Percentiles rank a stretch among this genome's conserved stretches.
These are phyloP conservation scores for Panagrolaimus sp. DNA, from an alignment of 1,140 invertebrate genomes.

Conservation along the genomic window DNA sequence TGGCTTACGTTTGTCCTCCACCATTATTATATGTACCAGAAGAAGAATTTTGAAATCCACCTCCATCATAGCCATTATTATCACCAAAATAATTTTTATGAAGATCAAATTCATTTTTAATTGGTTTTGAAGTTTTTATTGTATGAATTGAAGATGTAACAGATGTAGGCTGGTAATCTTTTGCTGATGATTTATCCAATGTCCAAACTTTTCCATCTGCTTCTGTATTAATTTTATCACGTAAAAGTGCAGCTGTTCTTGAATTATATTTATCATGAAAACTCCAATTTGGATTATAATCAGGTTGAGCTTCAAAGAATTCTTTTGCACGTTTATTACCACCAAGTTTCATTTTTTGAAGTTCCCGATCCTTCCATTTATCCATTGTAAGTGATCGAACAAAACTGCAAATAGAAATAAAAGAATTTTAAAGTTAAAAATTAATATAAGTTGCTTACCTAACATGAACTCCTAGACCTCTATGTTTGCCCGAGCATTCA, in stretches of 20 bases:
- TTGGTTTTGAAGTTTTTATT: slow-evolving; percentile 18
- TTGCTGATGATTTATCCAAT: slow-evolving; percentile 68
- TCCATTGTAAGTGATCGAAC: slow-evolving; percentile 90
- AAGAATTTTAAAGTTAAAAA: too few relatives aligned
- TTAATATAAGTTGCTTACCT: too few relatives aligned
- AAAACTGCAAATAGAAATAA: too few relatives aligned
- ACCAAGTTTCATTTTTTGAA: slow-evolving; percentile 95
- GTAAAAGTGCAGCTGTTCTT: slow-evolving; percentile 84
- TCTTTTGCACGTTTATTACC: slow-evolving; percentile 83
- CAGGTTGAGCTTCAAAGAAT: slow-evolving; percentile 81
- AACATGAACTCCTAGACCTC: slow-evolving; percentile 87
- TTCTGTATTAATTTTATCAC: slow-evolving; percentile 82
- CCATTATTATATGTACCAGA: slow-evolving; percentile 14
- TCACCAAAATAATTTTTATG: slow-evolving; percentile 28
- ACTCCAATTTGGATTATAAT: slow-evolving; percentile 67
- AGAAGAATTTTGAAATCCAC: slow-evolving; percentile 13
- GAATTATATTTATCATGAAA: slow-evolving; percentile 87
- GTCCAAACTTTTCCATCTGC: slow-evolving; percentile 82
- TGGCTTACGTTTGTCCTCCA: slow-evolving; percentile 18
- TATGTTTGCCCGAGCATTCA: slow-evolving; percentile 92
- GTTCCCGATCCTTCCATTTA: slow-evolving; percentile 94
- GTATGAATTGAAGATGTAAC: slow-evolving; percentile 20
- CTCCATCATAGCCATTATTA: slow-evolving; percentile 28
- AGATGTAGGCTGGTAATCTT: slow-evolving; percentile 61
- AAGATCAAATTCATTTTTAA: not conserved